phyloP scores from a whole-genome alignment of 2,888 invertebrate species.

The Heliconius hortense region DNA sequence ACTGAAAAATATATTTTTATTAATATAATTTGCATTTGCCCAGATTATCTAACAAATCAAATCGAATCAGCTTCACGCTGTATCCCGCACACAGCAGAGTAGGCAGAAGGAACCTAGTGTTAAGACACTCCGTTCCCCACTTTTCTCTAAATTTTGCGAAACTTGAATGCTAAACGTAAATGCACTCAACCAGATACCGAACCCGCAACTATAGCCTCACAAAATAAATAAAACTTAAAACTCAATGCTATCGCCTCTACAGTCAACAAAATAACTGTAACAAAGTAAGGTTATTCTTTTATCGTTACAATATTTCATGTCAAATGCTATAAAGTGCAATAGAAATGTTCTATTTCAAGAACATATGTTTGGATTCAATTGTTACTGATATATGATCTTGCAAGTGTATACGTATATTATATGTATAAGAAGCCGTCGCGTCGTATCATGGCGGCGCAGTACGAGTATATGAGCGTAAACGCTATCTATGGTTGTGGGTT shows the following conservation, averaged over 20 bases:
- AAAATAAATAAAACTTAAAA: not conserved
- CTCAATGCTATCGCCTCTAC: not conserved
- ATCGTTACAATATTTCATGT: conserved; percentile 17
- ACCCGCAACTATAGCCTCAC: not conserved
- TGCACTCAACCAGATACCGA: not conserved
- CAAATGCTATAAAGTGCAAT: conserved; percentile 16
- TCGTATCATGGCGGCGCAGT: too few species aligned
- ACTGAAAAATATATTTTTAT: too few species aligned
- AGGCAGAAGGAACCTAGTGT: too few species aligned
- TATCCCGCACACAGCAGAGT: too few species aligned
- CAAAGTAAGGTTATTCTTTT: conserved; percentile 5
- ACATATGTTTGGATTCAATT: conserved; percentile 14
- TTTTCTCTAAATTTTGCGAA: too few species aligned
- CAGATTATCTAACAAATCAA: too few species aligned
- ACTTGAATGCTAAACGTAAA: not conserved
- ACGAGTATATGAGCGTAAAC: too few species aligned
- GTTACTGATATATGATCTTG: conserved; percentile 11
- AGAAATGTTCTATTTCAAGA: conserved; percentile 10
- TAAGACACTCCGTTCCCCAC: too few species aligned
- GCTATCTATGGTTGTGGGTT: too few species aligned
- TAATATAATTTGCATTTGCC: too few species aligned
- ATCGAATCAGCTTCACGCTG: too few species aligned
- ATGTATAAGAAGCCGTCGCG: too few species aligned
- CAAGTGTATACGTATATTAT: not conserved
- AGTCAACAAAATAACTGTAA: conserved; percentile 5